phyloP scores from a whole-genome alignment of 2,797 vertebrate species.

The Spinus pinus region DNA sequence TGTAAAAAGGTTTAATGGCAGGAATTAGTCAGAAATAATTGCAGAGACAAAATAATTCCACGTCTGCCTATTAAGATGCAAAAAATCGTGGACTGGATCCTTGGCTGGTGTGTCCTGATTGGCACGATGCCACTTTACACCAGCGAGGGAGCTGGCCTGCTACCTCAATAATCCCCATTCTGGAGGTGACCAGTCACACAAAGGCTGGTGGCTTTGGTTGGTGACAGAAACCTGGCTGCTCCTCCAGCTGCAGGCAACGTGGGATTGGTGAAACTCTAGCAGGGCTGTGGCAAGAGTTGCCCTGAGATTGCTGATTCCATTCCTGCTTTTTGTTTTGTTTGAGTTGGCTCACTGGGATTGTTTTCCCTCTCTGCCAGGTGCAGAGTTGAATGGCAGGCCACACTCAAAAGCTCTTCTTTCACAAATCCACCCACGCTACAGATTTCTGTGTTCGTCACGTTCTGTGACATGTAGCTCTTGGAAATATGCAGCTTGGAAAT shows the following conservation, averaged over 20 bases:
- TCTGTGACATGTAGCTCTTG: slow-evolving; percentile 66
- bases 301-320: slow-evolving; percentile 64
- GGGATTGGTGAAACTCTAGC: slow-evolving; percentile 50
- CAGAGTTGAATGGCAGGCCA: slow-evolving; percentile 72
- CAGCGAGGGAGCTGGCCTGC: not conserved
- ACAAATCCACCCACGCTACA: slow-evolving; percentile 68
- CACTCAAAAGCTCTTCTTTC: slow-evolving; percentile 69
- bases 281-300: slow-evolving; percentile 58
- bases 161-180: not conserved
- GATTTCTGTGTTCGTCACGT: slow-evolving; percentile 66
- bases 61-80: not conserved
- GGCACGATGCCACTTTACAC: not conserved
- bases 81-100: not conserved
- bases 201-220: not conserved
- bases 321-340: slow-evolving; percentile 68
- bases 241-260: slow-evolving; percentile 8
- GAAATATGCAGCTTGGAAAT: slow-evolving; percentile 51
- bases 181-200: not conserved
- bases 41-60: slow-evolving; percentile 7
- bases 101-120: not conserved
- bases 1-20: not conserved
- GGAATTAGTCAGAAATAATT: slow-evolving; percentile 37
- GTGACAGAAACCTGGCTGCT: slow-evolving; percentile 67
- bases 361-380: slow-evolving; percentile 70
- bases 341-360: slow-evolving; percentile 53